Conservation (phyloP, 2,888 invertebrate species). For the Xanthia togata region DNA sequence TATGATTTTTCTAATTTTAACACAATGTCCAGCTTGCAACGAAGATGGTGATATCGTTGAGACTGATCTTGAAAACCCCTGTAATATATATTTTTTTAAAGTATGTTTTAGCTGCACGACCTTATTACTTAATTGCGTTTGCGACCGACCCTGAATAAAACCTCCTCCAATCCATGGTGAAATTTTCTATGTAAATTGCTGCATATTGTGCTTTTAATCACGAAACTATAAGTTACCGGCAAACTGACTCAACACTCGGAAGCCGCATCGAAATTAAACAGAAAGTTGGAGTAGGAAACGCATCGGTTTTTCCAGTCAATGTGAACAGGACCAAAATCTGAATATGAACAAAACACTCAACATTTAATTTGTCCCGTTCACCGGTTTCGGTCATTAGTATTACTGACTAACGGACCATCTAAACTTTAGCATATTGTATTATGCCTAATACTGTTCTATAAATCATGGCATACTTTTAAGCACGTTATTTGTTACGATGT, state of each 20-base stretch:
- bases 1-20: neutral
- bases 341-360: neutral
- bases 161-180: neutral
- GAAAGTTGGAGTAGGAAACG: neutral
- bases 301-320: neutral
- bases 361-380: neutral
- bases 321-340: neutral
- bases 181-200: constrained; percentile 6
- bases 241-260: neutral
- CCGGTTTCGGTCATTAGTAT: neutral
- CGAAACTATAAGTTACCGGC: neutral
- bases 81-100: too few species aligned
- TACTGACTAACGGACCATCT: constrained; percentile 1
- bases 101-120: neutral
- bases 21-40: neutral
- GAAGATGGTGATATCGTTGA: neutral
- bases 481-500: constrained; percentile 60
- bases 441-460: neutral
- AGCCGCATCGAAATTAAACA: neutral
- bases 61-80: neutral
- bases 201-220: constrained; percentile 5
- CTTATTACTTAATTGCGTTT: neutral
- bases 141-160: constrained; percentile 2
- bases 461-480: constrained; percentile 15
- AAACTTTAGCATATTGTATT: constrained; percentile 6